Base-by-base conservation (phyloP, 2,888 invertebrate genomes). In the Ichneumoninae sp. region DNA sequence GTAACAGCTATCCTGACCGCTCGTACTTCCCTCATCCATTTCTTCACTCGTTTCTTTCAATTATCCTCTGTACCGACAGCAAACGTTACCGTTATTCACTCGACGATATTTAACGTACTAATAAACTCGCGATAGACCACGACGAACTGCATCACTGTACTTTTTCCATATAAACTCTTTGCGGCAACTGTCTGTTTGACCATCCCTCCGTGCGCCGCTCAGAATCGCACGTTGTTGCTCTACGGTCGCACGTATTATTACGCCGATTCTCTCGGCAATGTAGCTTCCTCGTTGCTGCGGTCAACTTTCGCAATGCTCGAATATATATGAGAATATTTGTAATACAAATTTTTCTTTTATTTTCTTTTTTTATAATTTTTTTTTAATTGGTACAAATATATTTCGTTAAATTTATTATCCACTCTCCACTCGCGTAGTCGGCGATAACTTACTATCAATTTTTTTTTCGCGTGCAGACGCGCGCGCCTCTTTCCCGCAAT, bases 1-100 rank as follows among this genome's bases (percentile, higher is more conserved):
- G 94, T 95, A 96, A 94, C 96, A 96, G 80, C 88, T 89, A 86
- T 90, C 90, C 87, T 89, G 88, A 16, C 50, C 68, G 36, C 66
- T 80, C 68, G 13, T 57, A 22, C 68, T 60, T 80, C 47, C 82
- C 7, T 57, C 62, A 68, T 82, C 80, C 80, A 80, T 85, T 22
- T 70, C 68, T 33, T 19, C 8, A 19, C 26, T 52, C 40, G 22
- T 57, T 66, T 36, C 52, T 54, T 47, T 44, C 44, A 44, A 68
- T 79, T 77, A 66, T 71, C 33, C n/a, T 62, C 30, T 26, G 26
- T 26, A 33, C 26, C 30, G 30, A 16, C 22, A 8, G 33, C 40
- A 4, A 30, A 47, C 19, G 10, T n/a, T 30, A 72, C 30, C 13
- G 7, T 60, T 19, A 30, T 26, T 36, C 75, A 75, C 65, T 75